Base-by-base conservation (phyloP, 2,888 invertebrate species). In the Amphipoea lucens region DNA sequence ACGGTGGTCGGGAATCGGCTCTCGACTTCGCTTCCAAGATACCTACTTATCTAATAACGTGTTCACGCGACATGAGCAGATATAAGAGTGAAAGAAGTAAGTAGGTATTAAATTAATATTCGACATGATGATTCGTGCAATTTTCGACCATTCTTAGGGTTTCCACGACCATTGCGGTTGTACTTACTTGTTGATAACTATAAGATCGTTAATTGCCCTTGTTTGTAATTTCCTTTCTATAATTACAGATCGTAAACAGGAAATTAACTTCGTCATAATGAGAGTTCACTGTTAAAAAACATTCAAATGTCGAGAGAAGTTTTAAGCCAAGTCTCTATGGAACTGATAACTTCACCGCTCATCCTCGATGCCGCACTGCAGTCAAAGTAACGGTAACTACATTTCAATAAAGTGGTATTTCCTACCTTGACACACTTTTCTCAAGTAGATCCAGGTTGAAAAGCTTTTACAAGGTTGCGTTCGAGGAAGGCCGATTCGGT, bases 381-480 rank as follows among this genome's bases (percentile, higher is more conserved):
- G 51, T 76, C 17, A n/a, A 67, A 36, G 5, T 40, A 14, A 12
- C 40, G 17, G 74, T 17, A 79, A 62, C 48, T 48, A 48, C 9
- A 76, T 29, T 54, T 54, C 45, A 76, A 63, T 82, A 57, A 76
- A 82, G 23, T 67, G 12, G 17, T 6, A 12, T 54, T 75, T 67
- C 42, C 62, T 67, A 12, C 67, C 79, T 82, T 80, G 80, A 54
- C 62, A 67, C 23, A 82, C 14, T 80, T 80, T 74, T 48, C 54
- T 57, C 74, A 54, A 60, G 54, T 57, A 82, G 6, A 29, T 63
- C 29, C 76, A 20, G 68, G 67, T 76, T 62, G 17, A 48, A 68
- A 63, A 20, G 54, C 40, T 54, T 54, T 45, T 68, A 62, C 62
- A 80, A 76, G 76, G 82, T 54, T 68, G 40, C 23, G 7, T 11